Evolutionary conservation across 2,797 vertebrate genomes (phyloP), one percentile per base, ranked within the genome.

Genomic region (Spea hammondii): DNA sequence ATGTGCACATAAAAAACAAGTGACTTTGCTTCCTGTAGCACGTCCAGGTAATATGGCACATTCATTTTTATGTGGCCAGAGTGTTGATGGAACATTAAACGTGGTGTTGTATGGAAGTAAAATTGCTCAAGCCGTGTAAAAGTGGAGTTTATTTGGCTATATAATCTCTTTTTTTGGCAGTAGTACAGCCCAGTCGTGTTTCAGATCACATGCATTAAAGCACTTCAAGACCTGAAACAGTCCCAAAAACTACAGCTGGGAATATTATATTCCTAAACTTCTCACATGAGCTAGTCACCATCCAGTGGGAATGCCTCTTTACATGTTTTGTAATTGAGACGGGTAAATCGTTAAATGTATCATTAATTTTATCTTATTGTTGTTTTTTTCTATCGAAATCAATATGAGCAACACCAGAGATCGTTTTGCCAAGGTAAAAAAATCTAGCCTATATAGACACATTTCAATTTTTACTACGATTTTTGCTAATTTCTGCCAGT

Each of bases 111-210:
- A 62, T 81, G 79, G 74, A 81, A 72, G 74, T 81, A 70, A 81
- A 81, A 81, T 81, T 81, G 69, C 79, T 77, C 74, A 81, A 81
- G 70, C 74, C 62, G 50, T 77, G 74, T 81, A 81, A 81, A 81
- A 77, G 70, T 44, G 48, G 69, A 77, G 76, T 81, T 81, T 81
- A 81, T 81, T 77, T 81, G 79, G 79, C 79, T 77, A 77, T 81
- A 81, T 81, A 81, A 81, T 81, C 74, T 81, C 79, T 48, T 66
- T 77, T 32, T 76, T 81, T 81, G 79, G 79, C 79, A 81, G 79
- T 53, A 74, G 51, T 14, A 76, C 79, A 67, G 76, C 74, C 60
- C 70, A 68, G 64, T 72, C 62, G 74, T 72, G 69, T 54, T 49
- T 77, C 51, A 81, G 64, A 80, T 80, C 74, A 76, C 79, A 80